phyloP scores from a whole-genome alignment of 2,888 invertebrate genomes.

The Gymnosoma rotundatum region DNA sequence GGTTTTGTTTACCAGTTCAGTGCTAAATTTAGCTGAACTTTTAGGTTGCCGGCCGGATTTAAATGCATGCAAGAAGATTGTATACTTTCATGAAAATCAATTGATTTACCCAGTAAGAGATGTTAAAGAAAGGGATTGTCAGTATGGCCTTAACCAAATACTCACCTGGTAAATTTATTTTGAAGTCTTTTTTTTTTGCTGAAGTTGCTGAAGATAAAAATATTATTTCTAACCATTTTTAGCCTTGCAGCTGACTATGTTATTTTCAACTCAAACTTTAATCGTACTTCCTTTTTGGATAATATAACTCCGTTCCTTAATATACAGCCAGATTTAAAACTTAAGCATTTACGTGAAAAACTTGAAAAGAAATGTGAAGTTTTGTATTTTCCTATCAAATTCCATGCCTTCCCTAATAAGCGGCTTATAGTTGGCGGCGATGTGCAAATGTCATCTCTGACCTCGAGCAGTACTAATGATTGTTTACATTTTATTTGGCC shows the following conservation, averaged over 20 bases:
- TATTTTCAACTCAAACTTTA: slow-evolving; percentile 88
- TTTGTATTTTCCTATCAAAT: slow-evolving; percentile 85
- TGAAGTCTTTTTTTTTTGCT: background rate
- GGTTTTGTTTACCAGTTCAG: slow-evolving; percentile 86
- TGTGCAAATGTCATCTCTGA: slow-evolving; percentile 71
- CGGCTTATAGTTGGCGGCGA: slow-evolving; percentile 75
- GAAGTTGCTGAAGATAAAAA: too few species aligned
- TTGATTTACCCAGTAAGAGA: slow-evolving; percentile 87
- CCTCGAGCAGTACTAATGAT: slow-evolving; percentile 72
- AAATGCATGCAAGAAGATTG: slow-evolving; percentile 84
- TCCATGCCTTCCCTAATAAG: slow-evolving; percentile 81
- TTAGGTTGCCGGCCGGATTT: slow-evolving; percentile 87
- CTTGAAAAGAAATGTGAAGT: slow-evolving; percentile 86
- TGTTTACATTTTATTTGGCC: slow-evolving; percentile 87
- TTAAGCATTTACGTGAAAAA: slow-evolving; percentile 83
- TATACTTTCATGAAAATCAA: slow-evolving; percentile 92
- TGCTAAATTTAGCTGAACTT: slow-evolving; percentile 87
- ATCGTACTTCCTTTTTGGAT: slow-evolving; percentile 86
- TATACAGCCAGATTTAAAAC: slow-evolving; percentile 86
- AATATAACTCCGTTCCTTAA: slow-evolving; percentile 85
- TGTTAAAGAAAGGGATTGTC: slow-evolving; percentile 87
- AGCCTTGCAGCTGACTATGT: slow-evolving; percentile 87
- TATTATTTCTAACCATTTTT: slow-evolving; percentile 16
- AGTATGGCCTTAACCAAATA: slow-evolving; percentile 90
- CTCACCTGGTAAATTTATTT: slow-evolving; percentile 84